Evolutionary conservation across 2,797 vertebrate species (phyloP).

Genomic region (Pristis pectinata): DNA sequence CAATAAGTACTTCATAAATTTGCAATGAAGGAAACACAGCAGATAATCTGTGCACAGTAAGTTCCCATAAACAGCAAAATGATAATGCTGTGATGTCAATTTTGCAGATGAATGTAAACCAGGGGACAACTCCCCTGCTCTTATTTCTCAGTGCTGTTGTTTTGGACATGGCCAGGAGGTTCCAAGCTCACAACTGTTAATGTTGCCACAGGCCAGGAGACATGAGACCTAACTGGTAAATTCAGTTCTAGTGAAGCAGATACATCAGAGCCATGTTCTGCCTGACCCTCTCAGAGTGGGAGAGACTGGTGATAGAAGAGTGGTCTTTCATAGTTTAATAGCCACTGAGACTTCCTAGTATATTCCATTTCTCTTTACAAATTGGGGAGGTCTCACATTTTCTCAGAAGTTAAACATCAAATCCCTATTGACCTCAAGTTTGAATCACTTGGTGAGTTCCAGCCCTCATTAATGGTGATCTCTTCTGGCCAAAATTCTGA

Average conservation of each 20-base stretch:
- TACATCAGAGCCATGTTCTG: neutral
- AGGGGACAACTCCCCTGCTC: too few relatives aligned
- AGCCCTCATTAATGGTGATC: neutral
- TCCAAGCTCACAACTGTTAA: neutral
- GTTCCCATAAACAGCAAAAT: too few relatives aligned
- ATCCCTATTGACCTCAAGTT: neutral
- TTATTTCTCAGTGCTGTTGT: too few relatives aligned
- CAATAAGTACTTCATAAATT: too few relatives aligned
- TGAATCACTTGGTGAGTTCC: neutral
- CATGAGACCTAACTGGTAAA: neutral
- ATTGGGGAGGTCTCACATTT: neutral
- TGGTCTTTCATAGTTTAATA: neutral
- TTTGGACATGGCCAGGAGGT: neutral
- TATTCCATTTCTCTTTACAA: neutral
- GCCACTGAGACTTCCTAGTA: neutral
- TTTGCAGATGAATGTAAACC: too few relatives aligned
- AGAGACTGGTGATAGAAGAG: neutral
- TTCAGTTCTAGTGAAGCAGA: neutral
- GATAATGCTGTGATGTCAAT: too few relatives aligned
- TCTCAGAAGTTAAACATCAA: neutral
- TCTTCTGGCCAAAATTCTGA: too few relatives aligned
- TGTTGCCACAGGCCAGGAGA: neutral
- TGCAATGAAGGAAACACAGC: too few relatives aligned
- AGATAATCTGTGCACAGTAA: too few relatives aligned
- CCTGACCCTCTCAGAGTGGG: neutral